Conservation (phyloP, 2,888 invertebrate species). For the Eupithecia centaureata region DNA sequence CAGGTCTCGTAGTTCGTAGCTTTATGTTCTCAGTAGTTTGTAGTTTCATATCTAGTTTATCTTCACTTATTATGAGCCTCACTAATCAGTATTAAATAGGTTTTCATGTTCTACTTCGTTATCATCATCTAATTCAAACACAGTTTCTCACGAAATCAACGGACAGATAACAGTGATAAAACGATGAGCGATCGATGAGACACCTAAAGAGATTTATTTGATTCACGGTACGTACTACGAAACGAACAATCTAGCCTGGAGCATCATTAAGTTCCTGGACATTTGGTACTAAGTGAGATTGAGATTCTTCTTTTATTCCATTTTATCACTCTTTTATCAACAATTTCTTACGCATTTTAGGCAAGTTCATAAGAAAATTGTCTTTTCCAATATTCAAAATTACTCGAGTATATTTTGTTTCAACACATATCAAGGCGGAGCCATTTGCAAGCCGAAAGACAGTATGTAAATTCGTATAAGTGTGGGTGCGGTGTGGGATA, state of each 20-base stretch:
- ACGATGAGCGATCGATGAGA: slow-evolving; percentile 24
- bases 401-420: neutral
- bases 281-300: neutral
- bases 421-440: neutral
- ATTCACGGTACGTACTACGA: neutral
- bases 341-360: neutral
- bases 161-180: slow-evolving; percentile 25
- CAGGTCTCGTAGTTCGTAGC: neutral
- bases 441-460: slow-evolving; percentile 10
- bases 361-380: neutral
- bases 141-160: slow-evolving; percentile 28
- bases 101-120: slow-evolving; percentile 12
- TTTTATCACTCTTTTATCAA: neutral
- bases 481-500: neutral
- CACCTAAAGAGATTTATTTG: slow-evolving; percentile 19
- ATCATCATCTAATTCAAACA: slow-evolving; percentile 27
- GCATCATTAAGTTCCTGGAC: neutral
- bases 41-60: neutral
- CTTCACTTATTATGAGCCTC: neutral
- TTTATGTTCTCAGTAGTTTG: neutral
- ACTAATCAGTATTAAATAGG: slow-evolving; percentile 13
- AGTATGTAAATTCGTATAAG: slow-evolving; percentile 1
- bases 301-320: neutral
- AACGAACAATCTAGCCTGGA: slow-evolving; percentile 1
- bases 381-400: neutral